Evolutionary conservation across 2,113 vertebrate species (phyloP).

Genomic region (Lagopus leucura): DNA sequence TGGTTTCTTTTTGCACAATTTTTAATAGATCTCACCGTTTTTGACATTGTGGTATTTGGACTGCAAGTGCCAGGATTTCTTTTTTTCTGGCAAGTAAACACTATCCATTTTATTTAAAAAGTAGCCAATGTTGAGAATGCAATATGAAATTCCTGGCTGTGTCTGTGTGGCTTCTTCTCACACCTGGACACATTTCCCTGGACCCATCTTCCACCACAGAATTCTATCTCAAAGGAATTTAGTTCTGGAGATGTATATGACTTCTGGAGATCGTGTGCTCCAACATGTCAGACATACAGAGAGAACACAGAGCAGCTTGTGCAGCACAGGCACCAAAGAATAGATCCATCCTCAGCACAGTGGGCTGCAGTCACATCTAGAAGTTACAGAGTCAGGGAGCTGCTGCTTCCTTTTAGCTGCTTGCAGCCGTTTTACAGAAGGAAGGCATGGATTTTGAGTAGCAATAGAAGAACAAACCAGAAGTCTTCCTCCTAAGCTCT

Average conservation of each 20-base stretch:
- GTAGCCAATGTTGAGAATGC: fast-evolving
- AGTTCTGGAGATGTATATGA: neutral
- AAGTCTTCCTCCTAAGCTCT: neutral
- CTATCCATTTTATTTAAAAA: neutral
- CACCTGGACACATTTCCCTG: neutral
- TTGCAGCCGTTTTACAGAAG: neutral
- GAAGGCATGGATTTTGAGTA: neutral
- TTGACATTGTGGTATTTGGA: neutral
- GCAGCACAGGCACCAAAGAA: neutral
- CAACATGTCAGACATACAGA: neutral
- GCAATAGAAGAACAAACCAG: neutral
- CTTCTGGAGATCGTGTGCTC: neutral
- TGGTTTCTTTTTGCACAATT: neutral
- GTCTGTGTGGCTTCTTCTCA: neutral
- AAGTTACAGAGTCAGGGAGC: neutral
- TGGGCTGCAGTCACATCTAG: neutral
- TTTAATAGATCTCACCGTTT: neutral
- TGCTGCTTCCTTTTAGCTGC: neutral
- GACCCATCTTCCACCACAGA: neutral
- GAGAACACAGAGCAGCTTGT: neutral
- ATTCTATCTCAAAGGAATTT: neutral
- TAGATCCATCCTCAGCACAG: neutral
- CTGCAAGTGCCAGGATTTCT: neutral
- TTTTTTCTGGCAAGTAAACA: neutral
- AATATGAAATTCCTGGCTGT: neutral